Base-by-base conservation (phyloP, 2,797 vertebrate species). In the Lycodopsis pacificus region DNA sequence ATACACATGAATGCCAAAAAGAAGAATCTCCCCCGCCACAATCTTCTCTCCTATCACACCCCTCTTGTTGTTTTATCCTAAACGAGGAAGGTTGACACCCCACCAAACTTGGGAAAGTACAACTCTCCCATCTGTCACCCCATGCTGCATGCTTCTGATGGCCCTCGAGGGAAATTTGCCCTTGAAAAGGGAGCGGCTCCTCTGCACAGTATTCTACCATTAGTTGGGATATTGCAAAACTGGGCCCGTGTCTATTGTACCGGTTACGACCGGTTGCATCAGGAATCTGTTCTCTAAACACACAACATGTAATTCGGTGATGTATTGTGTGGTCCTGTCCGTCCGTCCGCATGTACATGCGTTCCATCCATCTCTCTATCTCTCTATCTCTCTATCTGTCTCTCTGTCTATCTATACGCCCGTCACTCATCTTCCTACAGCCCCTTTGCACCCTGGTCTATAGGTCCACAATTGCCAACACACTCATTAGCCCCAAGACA, bases 211-310 rank as follows among this genome's bases (percentile, higher is more conserved):
- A 34, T 76, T 69, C 73, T 65, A 73, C 65, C 84, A 76, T 78
- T 72, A 85, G 70, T 46, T 44, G 64, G n/a, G 53, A 81, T 81
- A 54, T 87, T 84, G 80, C 86, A 82, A 84, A 87, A 86, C 78
- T 69, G 65, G 78, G 63, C 79, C 46, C 59, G 54, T 20, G 25
- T 88, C 71, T 75, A 83, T 87, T 80, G 77, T 84, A 57, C 65
- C 30, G 14, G 69, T 92, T 92, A 79, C 89, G 14, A 30, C 69
- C 65, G 71, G 81, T 92, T 92, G 89, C 91, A 85, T 92, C 89
- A 91, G 86, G 69, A 80, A 82, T 84, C 69, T 71, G 61, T 76
- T 81, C 68, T 70, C 79, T 78, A 66, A 85, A 83, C 71, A 85
- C 76, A 88, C 64, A 84, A 85, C 77, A 82, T 80, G 61, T 80